These are phyloP conservation scores for Meteorus cinctellus DNA, from an alignment of 2,888 invertebrate species.

Conservation along the genomic window DNA sequence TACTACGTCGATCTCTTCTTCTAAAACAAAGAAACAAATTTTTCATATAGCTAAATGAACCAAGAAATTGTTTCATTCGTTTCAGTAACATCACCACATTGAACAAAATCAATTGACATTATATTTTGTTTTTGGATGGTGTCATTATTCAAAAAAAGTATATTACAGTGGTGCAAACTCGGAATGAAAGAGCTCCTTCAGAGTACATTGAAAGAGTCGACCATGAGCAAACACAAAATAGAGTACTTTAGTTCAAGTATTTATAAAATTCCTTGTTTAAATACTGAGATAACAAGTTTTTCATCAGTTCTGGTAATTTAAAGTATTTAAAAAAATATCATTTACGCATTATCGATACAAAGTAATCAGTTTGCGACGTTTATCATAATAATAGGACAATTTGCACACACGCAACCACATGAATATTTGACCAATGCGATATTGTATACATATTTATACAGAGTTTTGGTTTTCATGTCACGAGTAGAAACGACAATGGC, in stretches of 20 bases:
- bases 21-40: slow-evolving; percentile 75
- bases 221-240: too few species aligned
- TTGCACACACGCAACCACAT: background rate
- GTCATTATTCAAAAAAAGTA: background rate
- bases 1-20: slow-evolving; percentile 88
- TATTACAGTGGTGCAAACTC: too few species aligned
- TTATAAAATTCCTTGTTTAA: too few species aligned
- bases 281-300: too few species aligned
- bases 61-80: background rate
- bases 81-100: background rate
- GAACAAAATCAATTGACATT: background rate
- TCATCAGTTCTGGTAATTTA: too few species aligned
- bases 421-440: background rate
- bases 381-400: too few species aligned
- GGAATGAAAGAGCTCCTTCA: too few species aligned
- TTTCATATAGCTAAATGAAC: slow-evolving; percentile 9
- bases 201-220: too few species aligned
- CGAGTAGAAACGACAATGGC: background rate
- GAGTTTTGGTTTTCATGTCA: background rate
- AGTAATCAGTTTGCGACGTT: background rate
- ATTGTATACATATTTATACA: background rate
- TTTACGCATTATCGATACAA: background rate
- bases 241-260: too few species aligned
- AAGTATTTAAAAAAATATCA: background rate
- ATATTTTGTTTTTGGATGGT: background rate